phyloP scores from a whole-genome alignment of 2,113 vertebrate species.

The Daboia siamensis region DNA sequence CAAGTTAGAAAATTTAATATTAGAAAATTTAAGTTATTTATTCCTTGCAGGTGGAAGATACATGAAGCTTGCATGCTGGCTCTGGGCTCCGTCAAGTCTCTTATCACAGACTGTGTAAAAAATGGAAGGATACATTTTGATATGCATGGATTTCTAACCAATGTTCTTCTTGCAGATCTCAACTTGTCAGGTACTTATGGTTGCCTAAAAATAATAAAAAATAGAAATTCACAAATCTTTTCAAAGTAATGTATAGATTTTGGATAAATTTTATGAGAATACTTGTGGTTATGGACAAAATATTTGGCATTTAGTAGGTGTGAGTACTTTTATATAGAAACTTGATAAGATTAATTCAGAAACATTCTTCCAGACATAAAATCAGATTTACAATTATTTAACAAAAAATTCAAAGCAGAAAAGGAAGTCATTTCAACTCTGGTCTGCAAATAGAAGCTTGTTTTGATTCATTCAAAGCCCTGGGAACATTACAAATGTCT shows the following conservation, averaged over 20 bases:
- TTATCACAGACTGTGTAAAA: conserved; percentile 93
- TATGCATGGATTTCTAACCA: conserved; percentile 94
- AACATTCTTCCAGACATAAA: neutral
- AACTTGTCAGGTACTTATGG: conserved; percentile 80
- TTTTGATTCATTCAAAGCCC: neutral
- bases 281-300: neutral
- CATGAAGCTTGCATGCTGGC: conserved; percentile 97
- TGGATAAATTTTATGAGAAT: neutral
- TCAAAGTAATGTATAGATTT: neutral
- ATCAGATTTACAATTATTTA: neutral
- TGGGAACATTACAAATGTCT: neutral
- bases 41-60: conserved; percentile 89
- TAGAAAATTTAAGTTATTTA: conserved; percentile 22
- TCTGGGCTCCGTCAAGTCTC: conserved; percentile 92
- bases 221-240: neutral
- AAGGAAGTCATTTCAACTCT: neutral
- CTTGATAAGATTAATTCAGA: neutral
- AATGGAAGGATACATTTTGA: conserved; percentile 92
- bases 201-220: neutral
- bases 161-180: conserved; percentile 91
- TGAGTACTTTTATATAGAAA: neutral
- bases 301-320: neutral
- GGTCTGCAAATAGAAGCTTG: neutral
- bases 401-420: neutral
- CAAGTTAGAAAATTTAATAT: neutral